These are phyloP conservation scores for Nyctereutes procyonoides DNA, from an alignment of 2,113 vertebrate genomes.

Conservation along the genomic window DNA sequence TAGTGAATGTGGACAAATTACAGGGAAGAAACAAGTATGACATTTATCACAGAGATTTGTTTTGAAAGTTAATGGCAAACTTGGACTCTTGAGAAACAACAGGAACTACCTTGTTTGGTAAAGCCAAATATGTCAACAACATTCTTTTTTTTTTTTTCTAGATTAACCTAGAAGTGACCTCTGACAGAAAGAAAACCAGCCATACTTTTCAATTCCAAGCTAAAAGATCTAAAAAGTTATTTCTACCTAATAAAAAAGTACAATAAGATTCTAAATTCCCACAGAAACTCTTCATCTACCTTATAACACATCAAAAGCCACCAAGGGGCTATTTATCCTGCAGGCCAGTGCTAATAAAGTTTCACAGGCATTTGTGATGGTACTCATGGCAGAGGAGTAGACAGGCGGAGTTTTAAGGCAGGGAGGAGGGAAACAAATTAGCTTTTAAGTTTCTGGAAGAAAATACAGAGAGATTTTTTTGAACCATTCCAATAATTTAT, in stretches of 20 bases:
- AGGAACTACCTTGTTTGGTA: constrained; percentile 32
- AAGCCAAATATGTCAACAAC: constrained; percentile 26
- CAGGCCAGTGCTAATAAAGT: background rate
- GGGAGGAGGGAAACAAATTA: background rate
- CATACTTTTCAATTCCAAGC: constrained; percentile 70
- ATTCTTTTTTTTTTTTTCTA: constrained; percentile 5
- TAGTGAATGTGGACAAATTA: constrained; percentile 44
- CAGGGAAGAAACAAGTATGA: constrained; percentile 11
- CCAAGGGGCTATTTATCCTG: constrained; percentile 46
- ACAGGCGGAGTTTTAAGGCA: background rate
- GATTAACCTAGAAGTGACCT: constrained; percentile 71
- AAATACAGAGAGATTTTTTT: background rate
- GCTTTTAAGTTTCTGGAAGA: constrained; percentile 24
- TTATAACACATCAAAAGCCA: constrained; percentile 63
- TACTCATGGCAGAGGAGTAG: fast-evolving
- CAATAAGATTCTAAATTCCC: constrained; percentile 76
- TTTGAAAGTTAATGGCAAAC: constrained; percentile 46
- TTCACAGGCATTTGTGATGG: background rate
- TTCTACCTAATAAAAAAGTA: constrained; percentile 76
- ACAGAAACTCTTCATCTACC: constrained; percentile 66
- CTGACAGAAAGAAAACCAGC: constrained; percentile 55
- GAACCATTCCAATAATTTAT: background rate
- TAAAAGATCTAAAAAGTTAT: constrained; percentile 77
- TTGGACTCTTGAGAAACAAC: background rate
- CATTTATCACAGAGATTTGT: constrained; percentile 43